Evolutionary conservation across 2,888 invertebrate genomes (phyloP), one percentile per base, ranked within the genome.

Genomic region (Trissonchulus latispiculum): DNA sequence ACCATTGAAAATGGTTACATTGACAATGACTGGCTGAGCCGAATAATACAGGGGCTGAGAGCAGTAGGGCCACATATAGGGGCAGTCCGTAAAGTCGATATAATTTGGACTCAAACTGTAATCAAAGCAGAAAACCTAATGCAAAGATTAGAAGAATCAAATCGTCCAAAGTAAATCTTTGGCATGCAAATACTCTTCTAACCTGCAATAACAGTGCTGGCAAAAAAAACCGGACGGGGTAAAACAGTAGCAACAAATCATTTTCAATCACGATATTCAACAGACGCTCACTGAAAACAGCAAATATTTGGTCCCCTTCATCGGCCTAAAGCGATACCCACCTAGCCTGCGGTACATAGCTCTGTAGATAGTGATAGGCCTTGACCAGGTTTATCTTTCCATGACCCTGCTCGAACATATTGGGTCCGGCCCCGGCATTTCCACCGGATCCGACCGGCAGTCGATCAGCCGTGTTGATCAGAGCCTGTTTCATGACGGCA

Each of bases 41-140:
- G 91, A 90, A 83, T 90, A 89, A 85, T 93, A 96, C 64, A 96
- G 84, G 0, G 95, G 93, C 84, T 96, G 96, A 0, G 93, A 93
- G 83, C 95, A 96, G 80, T 95, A 96, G 0, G 96, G 96, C 95
- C 95, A 97, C 94, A 95, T 95, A 84, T 95, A 97, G 77, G 93
- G 93, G 80, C 93, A 93, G 82, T 95, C 95, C 0, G 92, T 93
- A 77, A 95, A 87, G 84, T 96, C 96, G 77, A 97, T 89, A 83
- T 95, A 95, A 78, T 91, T 90, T 0, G 86, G 88, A 76, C 83
- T 83, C 83, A 85, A 88, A 87, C 83, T 83, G 78, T 29, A 78
- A 76, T 75, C 74, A 68, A 73, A n/a, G n/a, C n/a, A n/a, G n/a
- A 61, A 64, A 71, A n/a, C 15, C 66, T 29, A n/a, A 66, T 73